Percentiles rank a stretch among this genome's conserved stretches.
phyloP scores from a whole-genome alignment of 2,113 vertebrate genomes.

The Tursiops truncatus region DNA sequence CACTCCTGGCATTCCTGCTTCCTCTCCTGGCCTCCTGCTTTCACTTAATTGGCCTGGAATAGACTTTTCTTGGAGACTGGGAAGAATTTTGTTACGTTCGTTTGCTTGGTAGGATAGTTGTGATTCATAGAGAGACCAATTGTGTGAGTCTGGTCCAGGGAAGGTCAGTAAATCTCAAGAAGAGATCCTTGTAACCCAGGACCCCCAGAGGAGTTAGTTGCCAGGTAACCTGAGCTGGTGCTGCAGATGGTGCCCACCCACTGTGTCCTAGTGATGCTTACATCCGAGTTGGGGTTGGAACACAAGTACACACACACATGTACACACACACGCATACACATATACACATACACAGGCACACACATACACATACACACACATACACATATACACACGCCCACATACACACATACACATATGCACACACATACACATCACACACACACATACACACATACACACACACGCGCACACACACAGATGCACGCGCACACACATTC shows the following conservation, averaged over 20 bases:
- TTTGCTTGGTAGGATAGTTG: background rate
- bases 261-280: background rate
- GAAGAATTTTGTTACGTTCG: background rate
- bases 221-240: background rate
- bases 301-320: rapidly evolving
- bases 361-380: rapidly evolving
- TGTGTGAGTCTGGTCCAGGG: background rate
- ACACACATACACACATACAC: background rate
- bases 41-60: background rate
- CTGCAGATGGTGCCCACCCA: background rate
- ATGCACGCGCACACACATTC: background rate
- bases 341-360: background rate
- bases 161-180: background rate
- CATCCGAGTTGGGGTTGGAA: background rate
- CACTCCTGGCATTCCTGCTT: background rate
- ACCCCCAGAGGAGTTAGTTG: background rate
- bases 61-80: background rate
- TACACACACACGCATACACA: background rate
- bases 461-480: background rate
- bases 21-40: background rate
- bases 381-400: background rate
- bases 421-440: background rate
- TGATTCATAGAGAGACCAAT: background rate
- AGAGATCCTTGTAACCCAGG: background rate
- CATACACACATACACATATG: rapidly evolving